phyloP scores from a whole-genome alignment of 2,113 vertebrate genomes.

The Aegithalos caudatus region DNA sequence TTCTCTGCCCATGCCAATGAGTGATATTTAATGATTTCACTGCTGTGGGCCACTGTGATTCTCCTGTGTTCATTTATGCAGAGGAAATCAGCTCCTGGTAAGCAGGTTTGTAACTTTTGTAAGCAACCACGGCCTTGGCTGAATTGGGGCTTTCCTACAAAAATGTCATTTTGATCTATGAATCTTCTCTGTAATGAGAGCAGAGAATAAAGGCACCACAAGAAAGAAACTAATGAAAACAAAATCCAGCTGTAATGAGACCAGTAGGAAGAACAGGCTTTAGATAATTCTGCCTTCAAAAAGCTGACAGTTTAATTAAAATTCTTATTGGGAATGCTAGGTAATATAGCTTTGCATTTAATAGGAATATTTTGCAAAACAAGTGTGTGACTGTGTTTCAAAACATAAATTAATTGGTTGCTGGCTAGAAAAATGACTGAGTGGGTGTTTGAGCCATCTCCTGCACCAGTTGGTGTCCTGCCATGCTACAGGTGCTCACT shows the following conservation, averaged over 20 bases:
- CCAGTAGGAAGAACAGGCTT: slow-evolving; percentile 14
- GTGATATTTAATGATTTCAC: neutral
- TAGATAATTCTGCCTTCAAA: slow-evolving; percentile 29
- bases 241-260: slow-evolving; percentile 56
- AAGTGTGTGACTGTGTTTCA: neutral
- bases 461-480: neutral
- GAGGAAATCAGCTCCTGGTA: slow-evolving; percentile 9
- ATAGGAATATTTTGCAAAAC: slow-evolving; percentile 39
- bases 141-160: neutral
- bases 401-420: slow-evolving; percentile 13
- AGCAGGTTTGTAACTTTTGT: neutral
- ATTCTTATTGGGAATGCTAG: slow-evolving; percentile 19
- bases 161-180: slow-evolving; percentile 50
- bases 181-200: slow-evolving; percentile 13
- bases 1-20: neutral
- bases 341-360: slow-evolving; percentile 39
- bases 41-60: neutral
- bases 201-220: slow-evolving; percentile 55
- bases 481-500: neutral
- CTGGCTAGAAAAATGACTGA: neutral
- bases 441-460: neutral
- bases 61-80: neutral
- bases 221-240: slow-evolving; percentile 61
- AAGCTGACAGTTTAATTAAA: slow-evolving; percentile 70
- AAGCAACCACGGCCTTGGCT: neutral